Evolutionary conservation across 2,888 invertebrate genomes (phyloP), one percentile per base, ranked within the genome.

Genomic region (Shargacucullia verbasci): DNA sequence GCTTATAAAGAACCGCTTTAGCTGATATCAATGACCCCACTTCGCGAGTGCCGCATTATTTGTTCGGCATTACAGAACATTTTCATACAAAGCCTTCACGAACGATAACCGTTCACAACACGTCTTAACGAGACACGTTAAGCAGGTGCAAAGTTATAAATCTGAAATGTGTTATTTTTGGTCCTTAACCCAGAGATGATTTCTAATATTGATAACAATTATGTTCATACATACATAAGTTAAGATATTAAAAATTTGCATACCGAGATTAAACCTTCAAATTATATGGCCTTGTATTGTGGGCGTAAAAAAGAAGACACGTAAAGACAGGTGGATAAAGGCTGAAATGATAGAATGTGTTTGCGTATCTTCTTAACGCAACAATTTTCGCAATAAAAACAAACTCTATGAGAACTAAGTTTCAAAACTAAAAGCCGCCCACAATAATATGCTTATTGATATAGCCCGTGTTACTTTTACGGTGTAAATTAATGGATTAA

Each of bases 11-110:
- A 67, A 73, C 72, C 76, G 74, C 73, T 73, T 73, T 54, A 66
- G n/a, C 62, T 63, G 67, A 80, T 83, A 82, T 76, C 82, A 80
- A 80, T 82, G 80, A 79, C 79, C 79, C 71, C 77, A 59, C 61
- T 63, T 68, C 65, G 62, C 69, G 64, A 76, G 60, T 70, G 74
- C 76, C 68, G 76, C 66, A 62, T 63, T 68, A 65, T 80, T 77
- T 75, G 71, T 69, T 79, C 79, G 76, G 73, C 72, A 67, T 77
- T 76, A 74, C 62, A 72, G 62, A 70, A 67, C 63, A 65, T 70
- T 67, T 72, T 70, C 70, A 65, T 59, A 62, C 54, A 57, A 59
- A 60, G 57, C 57, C 52, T 59, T 54, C 41, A 50, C 9, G n/a
- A 5, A 27, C 45, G 37, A 59, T 50, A 31, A 45, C 25, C 38